Conservation (phyloP, 2,797 vertebrate species). For the Loriculus beryllinus region DNA sequence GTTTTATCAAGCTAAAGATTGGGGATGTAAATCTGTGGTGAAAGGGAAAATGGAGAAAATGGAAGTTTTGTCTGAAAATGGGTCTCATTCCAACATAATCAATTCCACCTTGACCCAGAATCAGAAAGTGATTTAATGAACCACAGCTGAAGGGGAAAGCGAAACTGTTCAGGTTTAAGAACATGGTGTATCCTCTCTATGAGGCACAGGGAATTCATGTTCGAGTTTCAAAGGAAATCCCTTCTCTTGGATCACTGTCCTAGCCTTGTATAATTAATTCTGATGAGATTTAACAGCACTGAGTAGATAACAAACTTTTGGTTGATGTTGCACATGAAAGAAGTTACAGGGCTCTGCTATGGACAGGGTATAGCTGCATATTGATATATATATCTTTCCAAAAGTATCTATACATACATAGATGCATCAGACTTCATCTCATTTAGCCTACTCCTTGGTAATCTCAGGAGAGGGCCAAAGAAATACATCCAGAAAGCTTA, state of each 20-base stretch:
- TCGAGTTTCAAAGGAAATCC: neutral
- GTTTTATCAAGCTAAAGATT: constrained; percentile 19
- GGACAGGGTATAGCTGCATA: neutral
- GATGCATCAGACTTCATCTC: neutral
- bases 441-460: neutral
- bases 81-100: constrained; percentile 11
- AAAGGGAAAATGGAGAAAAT: constrained; percentile 31
- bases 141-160: constrained; percentile 23
- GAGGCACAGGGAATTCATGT: neutral
- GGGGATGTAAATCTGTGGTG: neutral
- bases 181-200: accelerated
- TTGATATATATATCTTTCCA: neutral
- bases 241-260: neutral
- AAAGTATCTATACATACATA: neutral
- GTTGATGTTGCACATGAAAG: neutral
- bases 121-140: constrained; percentile 25
- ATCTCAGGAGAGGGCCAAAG: neutral
- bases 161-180: neutral
- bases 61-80: neutral
- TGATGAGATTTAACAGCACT: neutral
- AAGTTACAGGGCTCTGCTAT: neutral
- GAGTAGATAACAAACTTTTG: neutral
- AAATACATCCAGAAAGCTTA: neutral
- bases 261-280: neutral
- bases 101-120: constrained; percentile 3